Evolutionary conservation across 2,888 invertebrate species (phyloP), one percentile per base, ranked within the genome.

Genomic region (Pherbina coryleti): DNA sequence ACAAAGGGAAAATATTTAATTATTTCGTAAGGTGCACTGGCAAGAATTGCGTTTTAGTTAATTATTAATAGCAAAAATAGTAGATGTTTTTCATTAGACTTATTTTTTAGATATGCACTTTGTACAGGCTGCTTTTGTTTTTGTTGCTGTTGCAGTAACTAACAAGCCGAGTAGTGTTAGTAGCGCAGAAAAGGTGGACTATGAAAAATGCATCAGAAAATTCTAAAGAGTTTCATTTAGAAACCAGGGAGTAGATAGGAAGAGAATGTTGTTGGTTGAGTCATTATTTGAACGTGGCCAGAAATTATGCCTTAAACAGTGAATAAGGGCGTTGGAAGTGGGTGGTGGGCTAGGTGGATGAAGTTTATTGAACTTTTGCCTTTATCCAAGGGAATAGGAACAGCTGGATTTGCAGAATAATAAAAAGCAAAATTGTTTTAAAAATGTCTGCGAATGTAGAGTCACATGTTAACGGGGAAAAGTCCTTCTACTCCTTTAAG

Each of bases 131-230:
- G 31, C 11, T 66, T 31, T 66, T 66, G 64, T 22, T 60, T 3
- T 60, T 60, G 60, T 60, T n/a, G 64, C n/a, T 31, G 34, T 64
- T 34, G 17, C 44, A 7, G 28, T 28, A 62, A 34, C 28, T 25
- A n/a, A 34, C 64, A 67, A n/a, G 64, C 25, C 14, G 4, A 34
- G 5, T 64, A n/a, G 19, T 64, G 31, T 37, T 4, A 31, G 62
- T 11, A 8, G 7, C 14, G 14, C 25, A 28, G 31, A 28, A 62
- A 28, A 14, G 22, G 49, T 67, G 3, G n/a, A 7, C n/a, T 5
- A 22, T 67, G 25, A 37, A 67, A 67, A 67, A 67, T 67, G n/a
- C 22, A 49, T 44, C 22, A 67, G 22, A 22, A 67, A 67, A 67
- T 67, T 67, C 11, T 8, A 37, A 67, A 25, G 22, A 37, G n/a